Evolutionary conservation across 2,888 invertebrate genomes (phyloP).

Genomic region (Sclerodermus sp.): DNA sequence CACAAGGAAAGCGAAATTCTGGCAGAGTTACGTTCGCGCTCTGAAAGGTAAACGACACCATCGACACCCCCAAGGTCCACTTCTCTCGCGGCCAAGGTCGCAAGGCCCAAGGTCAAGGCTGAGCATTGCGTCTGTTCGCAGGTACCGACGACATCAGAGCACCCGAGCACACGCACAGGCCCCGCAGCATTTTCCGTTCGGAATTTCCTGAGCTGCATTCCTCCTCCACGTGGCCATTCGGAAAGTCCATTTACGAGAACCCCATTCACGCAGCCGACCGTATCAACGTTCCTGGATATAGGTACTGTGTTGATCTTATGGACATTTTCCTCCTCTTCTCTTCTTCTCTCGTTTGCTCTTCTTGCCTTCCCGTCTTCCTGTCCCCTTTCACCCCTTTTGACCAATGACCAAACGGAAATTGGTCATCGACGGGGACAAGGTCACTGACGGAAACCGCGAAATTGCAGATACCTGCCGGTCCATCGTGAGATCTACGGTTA

Average conservation of each 20-base stretch:
- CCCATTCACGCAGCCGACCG: conserved; percentile 79
- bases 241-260: conserved; percentile 87
- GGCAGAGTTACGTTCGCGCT: conserved; percentile 91
- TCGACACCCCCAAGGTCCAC: too few species aligned
- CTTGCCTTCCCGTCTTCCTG: too few species aligned
- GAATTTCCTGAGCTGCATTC: conserved; percentile 74
- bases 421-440: too few species aligned
- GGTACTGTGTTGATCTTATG: conserved; percentile 47
- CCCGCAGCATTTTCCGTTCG: conserved; percentile 69
- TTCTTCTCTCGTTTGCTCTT: too few species aligned
- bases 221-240: conserved; percentile 70
- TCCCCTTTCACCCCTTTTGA: too few species aligned
- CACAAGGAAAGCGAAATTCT: conserved; percentile 91
- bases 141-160: conserved; percentile 92
- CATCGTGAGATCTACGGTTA: conserved; percentile 89
- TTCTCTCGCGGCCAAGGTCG: too few species aligned
- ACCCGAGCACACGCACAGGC: conserved; percentile 71
- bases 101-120: too few species aligned
- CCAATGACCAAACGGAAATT: too few species aligned
- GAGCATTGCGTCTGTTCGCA: too few species aligned
- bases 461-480: conserved; percentile 73
- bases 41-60: conserved; percentile 89
- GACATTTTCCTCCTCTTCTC: background rate
- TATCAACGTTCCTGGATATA: conserved; percentile 85
- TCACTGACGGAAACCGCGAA: too few species aligned